phyloP scores from a whole-genome alignment of 1,140 invertebrate genomes.

The Frieseomelitta varia region DNA sequence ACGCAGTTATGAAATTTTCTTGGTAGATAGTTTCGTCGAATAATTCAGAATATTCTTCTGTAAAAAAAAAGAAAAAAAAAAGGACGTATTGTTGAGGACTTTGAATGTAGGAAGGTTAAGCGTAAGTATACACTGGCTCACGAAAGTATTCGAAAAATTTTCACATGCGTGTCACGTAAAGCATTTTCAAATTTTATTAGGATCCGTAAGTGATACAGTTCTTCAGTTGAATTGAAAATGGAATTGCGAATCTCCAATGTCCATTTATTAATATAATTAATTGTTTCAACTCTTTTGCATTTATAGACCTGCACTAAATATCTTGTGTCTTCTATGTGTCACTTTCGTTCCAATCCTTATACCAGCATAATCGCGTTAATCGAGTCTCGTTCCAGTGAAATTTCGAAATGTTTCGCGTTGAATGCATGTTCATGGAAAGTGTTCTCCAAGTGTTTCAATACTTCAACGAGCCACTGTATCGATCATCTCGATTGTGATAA shows the following conservation, averaged over 20 bases:
- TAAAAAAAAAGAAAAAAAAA: not conserved
- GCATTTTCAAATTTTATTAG: too few relatives aligned
- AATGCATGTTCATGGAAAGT: not conserved
- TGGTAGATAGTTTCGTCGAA: not conserved
- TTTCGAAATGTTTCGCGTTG: not conserved
- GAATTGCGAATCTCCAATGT: too few relatives aligned
- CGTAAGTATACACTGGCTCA: not conserved
- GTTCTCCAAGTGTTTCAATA: not conserved
- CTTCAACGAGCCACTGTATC: not conserved
- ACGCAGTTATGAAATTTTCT: not conserved
- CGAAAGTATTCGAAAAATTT: not conserved
- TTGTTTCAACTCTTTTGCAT: too few relatives aligned
- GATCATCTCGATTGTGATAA: constrained; percentile 3
- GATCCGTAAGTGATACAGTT: too few relatives aligned
- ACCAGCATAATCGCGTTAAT: not conserved
- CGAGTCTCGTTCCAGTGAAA: not conserved
- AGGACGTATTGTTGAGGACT: not conserved
- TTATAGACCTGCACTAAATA: not conserved
- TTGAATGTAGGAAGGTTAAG: not conserved
- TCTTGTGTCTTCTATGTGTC: not conserved
- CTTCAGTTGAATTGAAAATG: too few relatives aligned
- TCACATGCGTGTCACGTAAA: too few relatives aligned
- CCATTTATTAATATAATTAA: too few relatives aligned
- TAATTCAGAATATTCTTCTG: not conserved
- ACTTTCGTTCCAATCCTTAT: not conserved